A percentile compares a stretch with the other conserved stretches of the same genome.
Evolutionary conservation across 2,797 vertebrate species (phyloP).

Genomic region (Paramormyrops hopkinsi): DNA sequence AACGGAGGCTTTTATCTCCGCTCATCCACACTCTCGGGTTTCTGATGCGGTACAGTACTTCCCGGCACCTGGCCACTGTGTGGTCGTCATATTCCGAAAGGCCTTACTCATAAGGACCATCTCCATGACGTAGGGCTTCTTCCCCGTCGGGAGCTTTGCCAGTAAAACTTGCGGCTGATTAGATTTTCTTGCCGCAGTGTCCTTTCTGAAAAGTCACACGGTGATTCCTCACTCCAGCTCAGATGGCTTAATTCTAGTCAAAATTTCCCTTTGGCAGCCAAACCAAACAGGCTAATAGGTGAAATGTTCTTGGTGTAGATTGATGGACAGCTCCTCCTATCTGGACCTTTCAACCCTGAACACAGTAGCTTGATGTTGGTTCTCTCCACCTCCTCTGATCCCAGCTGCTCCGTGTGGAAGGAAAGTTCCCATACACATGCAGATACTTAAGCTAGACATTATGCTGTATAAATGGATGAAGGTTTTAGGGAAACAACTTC

Average conservation of each 20-base stretch:
- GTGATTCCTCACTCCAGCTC: background rate
- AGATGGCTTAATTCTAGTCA: background rate
- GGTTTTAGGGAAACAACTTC: background rate
- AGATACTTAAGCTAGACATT: background rate
- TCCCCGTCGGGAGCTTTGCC: background rate
- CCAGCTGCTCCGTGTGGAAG: background rate
- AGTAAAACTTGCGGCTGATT: background rate
- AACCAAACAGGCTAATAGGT: background rate
- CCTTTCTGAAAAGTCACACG: background rate
- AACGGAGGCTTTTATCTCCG: background rate
- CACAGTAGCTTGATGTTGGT: background rate
- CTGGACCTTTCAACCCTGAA: background rate
- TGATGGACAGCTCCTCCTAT: background rate
- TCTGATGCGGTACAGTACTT: background rate
- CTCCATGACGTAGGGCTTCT: background rate
- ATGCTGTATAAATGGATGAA: background rate
- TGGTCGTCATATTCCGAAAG: background rate
- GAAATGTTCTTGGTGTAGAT: background rate
- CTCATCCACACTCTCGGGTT: background rate
- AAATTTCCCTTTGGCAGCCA: background rate
- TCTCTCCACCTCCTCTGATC: background rate
- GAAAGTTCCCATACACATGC: background rate
- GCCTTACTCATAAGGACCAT: background rate
- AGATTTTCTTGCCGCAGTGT: background rate
- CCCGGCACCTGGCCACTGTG: background rate